Base-by-base conservation (phyloP, 2,113 vertebrate genomes). In the Mungos mungo region DNA sequence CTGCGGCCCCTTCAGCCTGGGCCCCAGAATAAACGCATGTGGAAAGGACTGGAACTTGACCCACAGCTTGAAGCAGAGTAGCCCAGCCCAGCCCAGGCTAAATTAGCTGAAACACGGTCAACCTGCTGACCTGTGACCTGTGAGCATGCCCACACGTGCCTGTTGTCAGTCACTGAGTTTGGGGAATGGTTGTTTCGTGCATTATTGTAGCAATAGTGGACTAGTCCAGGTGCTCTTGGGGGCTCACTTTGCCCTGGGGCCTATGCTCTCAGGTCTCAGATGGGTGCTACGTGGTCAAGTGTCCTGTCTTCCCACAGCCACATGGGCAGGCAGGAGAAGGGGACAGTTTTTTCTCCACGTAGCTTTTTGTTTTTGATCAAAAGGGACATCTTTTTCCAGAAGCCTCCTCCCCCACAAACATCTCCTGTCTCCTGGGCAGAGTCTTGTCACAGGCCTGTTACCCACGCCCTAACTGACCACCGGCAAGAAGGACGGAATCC, bases 281-380 rank as follows among this genome's bases (percentile, higher is more conserved):
- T 19, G 57, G 31, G 82, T 66, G 27, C 35, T 72, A 31, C 14
- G 23, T 19, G 45, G n/a, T 27, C 8, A 25, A 31, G 31, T 41
- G 23, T 50, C 63, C 16, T 0, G 7, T 85, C 41, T 33, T 71
- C 72, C 18, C 45, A 18, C 18, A 38, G 27, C 9, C 74, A 45
- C 3, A 0, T 0, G 11, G 86, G 25, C n/a, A 19, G 80, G n/a
- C 84, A 27, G 68, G 13, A 82, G 35, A 35, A 92, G 23, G 8
- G 2, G 77, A 21, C 29, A 45, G 60, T 11, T 29, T 76, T 74
- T 74, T 60, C 72, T n/a, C 41, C 12, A 29, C 23, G 21, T 18
- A 15, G 25, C 16, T 79, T 81, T 63, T 83, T 31, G 23, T 25
- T 93, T 90, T 82, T 50, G n/a, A 82, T 38, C 69, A 18, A 91